These are phyloP conservation scores for Anoplophora glabripennis DNA, from an alignment of 1,140 invertebrate species.

Conservation along the genomic window DNA sequence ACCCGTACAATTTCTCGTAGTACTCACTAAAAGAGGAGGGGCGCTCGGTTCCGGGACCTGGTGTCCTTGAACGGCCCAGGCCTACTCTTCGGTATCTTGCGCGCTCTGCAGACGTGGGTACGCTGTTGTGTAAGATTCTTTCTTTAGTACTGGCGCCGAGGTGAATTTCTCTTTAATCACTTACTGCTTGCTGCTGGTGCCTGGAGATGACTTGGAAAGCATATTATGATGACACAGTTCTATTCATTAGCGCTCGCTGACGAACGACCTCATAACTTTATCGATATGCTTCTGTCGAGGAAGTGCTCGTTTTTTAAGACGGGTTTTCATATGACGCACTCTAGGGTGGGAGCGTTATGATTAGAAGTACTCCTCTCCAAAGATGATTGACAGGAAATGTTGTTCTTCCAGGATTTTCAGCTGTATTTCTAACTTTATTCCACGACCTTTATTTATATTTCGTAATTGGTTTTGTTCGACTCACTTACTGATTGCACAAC, in stretches of 20 bases:
- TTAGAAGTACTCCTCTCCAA: too few species aligned
- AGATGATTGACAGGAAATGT: too few species aligned
- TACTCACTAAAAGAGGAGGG: constrained; percentile 14
- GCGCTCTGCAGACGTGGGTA: constrained; percentile 16
- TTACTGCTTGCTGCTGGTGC: constrained; percentile 1
- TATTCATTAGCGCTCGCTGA: constrained; percentile 2
- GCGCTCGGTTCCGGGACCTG: constrained; percentile 30
- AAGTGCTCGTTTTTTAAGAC: too few species aligned
- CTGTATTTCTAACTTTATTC: too few species aligned
- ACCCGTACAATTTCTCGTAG: constrained; percentile 17
- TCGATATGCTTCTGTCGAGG: not conserved
- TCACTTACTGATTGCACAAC: too few species aligned
- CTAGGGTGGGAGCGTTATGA: too few species aligned
- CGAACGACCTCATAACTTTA: not conserved
- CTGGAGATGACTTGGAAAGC: constrained; percentile 7
- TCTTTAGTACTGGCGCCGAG: constrained; percentile 4
- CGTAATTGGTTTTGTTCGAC: too few species aligned
- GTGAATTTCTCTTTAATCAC: constrained; percentile 12
- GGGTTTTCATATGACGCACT: too few species aligned
- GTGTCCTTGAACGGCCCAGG: constrained; percentile 39
- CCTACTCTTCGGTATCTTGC: constrained; percentile 26
- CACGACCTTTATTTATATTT: too few species aligned
- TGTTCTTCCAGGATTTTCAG: too few species aligned
- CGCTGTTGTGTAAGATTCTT: constrained; percentile 11
- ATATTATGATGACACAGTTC: not conserved